A percentile compares a stretch with the other conserved stretches of the same genome.
Conservation (phyloP, 1,140 invertebrate genomes). For the Eumeta japonica region DNA sequence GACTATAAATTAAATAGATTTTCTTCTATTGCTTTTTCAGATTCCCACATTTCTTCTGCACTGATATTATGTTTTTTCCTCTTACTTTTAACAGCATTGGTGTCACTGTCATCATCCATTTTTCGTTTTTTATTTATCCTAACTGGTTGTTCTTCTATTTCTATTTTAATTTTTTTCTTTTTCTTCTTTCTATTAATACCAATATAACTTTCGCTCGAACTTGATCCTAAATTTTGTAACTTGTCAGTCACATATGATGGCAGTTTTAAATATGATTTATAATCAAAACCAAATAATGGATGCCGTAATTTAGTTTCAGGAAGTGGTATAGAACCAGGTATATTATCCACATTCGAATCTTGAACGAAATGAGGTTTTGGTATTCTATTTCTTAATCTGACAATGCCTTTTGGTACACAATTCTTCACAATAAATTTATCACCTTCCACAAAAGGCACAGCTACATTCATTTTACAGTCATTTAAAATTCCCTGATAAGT, state of each 20-base stretch:
- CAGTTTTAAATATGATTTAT: slow-evolving; percentile 17
- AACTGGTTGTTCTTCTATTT: slow-evolving; percentile 1
- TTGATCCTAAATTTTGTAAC: too few species aligned
- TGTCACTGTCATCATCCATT: slow-evolving; percentile 12
- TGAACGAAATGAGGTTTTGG: slow-evolving; percentile 30
- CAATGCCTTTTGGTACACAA: slow-evolving; percentile 16
- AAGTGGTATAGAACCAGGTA: not conserved
- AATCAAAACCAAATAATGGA: slow-evolving; percentile 39
- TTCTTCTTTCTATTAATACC: not conserved
- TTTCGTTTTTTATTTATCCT: slow-evolving; percentile 31
- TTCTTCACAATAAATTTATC: slow-evolving; percentile 21
- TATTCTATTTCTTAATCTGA: slow-evolving; percentile 28
- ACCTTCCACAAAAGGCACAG: slow-evolving; percentile 15
- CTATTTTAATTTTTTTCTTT: slow-evolving; percentile 1
- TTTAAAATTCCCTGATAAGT: slow-evolving; percentile 23
- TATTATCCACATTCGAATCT: slow-evolving; percentile 16
- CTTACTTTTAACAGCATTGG: slow-evolving; percentile 19
- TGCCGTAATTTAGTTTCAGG: slow-evolving; percentile 16
- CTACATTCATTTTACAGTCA: slow-evolving; percentile 10
- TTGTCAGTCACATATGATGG: not conserved
- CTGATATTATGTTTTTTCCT: slow-evolving; percentile 22
- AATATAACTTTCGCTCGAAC: not conserved
- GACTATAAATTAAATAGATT: slow-evolving; percentile 41
- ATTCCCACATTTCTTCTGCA: slow-evolving; percentile 31
- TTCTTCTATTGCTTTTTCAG: slow-evolving; percentile 38